These are phyloP conservation scores for Drosophila navojoa DNA, from an alignment of 1,140 invertebrate species.

Conservation along the genomic window DNA sequence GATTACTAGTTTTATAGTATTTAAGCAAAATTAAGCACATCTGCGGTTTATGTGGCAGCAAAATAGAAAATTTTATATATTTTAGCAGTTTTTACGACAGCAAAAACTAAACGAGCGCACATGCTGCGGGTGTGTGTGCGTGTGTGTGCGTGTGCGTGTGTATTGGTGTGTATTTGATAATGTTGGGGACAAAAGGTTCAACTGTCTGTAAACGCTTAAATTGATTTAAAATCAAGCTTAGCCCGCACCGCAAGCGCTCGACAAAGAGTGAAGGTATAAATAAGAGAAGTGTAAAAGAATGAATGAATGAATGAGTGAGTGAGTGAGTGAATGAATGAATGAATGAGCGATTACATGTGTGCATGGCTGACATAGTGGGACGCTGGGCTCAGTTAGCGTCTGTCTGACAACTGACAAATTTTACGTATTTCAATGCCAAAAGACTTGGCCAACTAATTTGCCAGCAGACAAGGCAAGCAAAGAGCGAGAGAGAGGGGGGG, in stretches of 20 bases:
- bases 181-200: constrained; percentile 70
- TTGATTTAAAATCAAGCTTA: constrained; percentile 79
- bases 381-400: constrained; percentile 21
- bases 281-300: constrained; percentile 5
- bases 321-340: constrained; percentile 50
- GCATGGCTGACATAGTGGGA: constrained; percentile 15
- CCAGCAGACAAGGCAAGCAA: neutral
- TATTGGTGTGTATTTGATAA: constrained; percentile 51
- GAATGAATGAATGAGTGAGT: constrained; percentile 48
- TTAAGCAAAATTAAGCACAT: too few relatives aligned
- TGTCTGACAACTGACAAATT: neutral
- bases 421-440: constrained; percentile 27
- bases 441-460: constrained; percentile 48
- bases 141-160: constrained; percentile 27
- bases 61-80: too few relatives aligned
- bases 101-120: constrained; percentile 2
- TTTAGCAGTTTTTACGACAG: too few relatives aligned
- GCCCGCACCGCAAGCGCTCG: constrained; percentile 53
- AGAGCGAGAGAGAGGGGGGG: neutral
- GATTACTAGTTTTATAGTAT: too few relatives aligned
- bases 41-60: too few relatives aligned
- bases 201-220: constrained; percentile 81
- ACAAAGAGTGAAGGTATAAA: constrained; percentile 4
- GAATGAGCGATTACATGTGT: constrained; percentile 39
- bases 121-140: constrained; percentile 20